Evolutionary conservation across 2,888 invertebrate species (phyloP).

Genomic region (Rhyacophila evoluta): DNA sequence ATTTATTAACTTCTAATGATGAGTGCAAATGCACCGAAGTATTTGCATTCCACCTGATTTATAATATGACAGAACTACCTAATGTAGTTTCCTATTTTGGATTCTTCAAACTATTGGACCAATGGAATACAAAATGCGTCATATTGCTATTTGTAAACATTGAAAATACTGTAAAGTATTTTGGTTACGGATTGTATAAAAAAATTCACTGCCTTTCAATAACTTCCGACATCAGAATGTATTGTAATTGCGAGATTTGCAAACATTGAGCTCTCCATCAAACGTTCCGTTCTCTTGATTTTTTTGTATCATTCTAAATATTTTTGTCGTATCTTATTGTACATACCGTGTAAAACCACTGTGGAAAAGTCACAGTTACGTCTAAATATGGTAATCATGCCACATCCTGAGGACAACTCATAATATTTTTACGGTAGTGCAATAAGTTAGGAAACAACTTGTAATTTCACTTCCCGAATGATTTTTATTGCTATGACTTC

Average conservation of each 20-base stretch:
- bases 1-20: no score
- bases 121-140: no score
- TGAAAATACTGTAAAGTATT: no score
- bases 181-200: not conserved
- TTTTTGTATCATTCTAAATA: not conserved
- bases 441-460: not conserved
- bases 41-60: no score
- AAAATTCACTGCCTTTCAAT: not conserved
- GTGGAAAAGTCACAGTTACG: constrained; percentile 17
- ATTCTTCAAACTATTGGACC: no score
- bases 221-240: not conserved
- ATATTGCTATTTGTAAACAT: no score
- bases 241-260: not conserved
- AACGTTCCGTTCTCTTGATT: constrained; percentile 11
- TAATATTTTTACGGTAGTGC: not conserved
- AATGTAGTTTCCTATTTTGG: no score
- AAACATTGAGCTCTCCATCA: not conserved
- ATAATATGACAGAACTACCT: no score
- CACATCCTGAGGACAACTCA: constrained; percentile 40
- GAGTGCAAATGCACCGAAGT: no score
- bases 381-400: constrained; percentile 51
- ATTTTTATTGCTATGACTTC: no score
- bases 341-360: not conserved
- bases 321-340: not conserved
- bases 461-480: not conserved